Evolutionary conservation across 2,113 vertebrate genomes (phyloP), one percentile per base, ranked within the genome.

Genomic region (Rutilus rutilus): DNA sequence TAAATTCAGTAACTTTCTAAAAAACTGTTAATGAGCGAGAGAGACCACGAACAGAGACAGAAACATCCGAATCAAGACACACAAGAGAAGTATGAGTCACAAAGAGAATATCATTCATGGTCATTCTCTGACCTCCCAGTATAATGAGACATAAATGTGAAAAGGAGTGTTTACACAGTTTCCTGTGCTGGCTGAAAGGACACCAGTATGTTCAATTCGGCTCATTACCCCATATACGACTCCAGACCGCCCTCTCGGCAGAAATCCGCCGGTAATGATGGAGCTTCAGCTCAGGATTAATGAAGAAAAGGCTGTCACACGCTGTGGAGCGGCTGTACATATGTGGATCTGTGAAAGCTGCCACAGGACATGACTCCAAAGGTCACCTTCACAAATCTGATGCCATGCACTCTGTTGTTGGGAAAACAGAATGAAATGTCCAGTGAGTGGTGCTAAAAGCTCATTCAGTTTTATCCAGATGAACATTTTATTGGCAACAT

Each of bases 81-180:
- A 47, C 69, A n/a, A 25, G 36, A 45, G 23, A 74, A 7, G 12
- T 25, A 74, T 74, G 71, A 47, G 71, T 74, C 71, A 74, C 23
- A 82, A n/a, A 36, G 33, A 81, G n/a, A 23, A 86, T 59, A 21
- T 82, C 36, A 59, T 54, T 83, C 62, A 54, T 52, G n/a, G 69
- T 79, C 87, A 87, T 65, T 82, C 86, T 42, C 84, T 90, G 89
- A 92, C 91, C 91, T 90, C 30, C 25, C 1, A 87, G 87, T 92
- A 92, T 92, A 92, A 92, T 93, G 88, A 93, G 90, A 85, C 60
- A 86, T 86, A 91, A 92, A 93, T 57, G 86, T 87, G 88, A 47
- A 57, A 85, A 92, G 90, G 91, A 59, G 89, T 83, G 71, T 71
- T 0, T 1, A 82, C 85, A 89, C 87, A 69, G 86, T 82, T 85